Evolutionary conservation across 2,888 invertebrate genomes (phyloP), one percentile per base, ranked within the genome.

Genomic region (Drosophila fungiperda): DNA sequence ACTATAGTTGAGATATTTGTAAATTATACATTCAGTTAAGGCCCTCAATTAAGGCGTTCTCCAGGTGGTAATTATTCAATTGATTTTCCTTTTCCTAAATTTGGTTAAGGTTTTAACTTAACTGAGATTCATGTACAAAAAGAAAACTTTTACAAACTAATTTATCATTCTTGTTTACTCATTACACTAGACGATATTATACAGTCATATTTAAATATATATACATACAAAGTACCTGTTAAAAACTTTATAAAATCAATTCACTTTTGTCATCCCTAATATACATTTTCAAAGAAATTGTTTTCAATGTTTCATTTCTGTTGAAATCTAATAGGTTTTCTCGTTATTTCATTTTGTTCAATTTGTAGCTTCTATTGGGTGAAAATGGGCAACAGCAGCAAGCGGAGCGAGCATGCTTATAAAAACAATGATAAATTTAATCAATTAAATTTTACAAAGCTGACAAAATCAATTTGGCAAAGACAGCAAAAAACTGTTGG

Each of bases 401-500:
- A 40, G 23, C 38, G 40, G 0, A 32, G 38, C 52, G 55, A 68
- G 60, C 50, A 48, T 67, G 53, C 65, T 65, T 66, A 79, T 63
- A 79, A 78, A 79, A 76, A 78, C 76, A 76, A 69, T 73, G 69
- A 78, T 73, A 71, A 82, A 74, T 80, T 80, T 78, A 80, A 80
- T 80, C 82, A 80, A 80, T 80, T 78, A 73, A 76, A 81, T 68
- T 80, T 80, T 59, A 20, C 38, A 75, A 71, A 63, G 69, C 76
- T 82, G 81, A 78, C 78, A 82, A 82, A 84, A 74, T 73, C 80
- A 82, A 84, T 82, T 87, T 77, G 67, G 48, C 58, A 65, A 59
- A 61, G 50, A 49, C 70, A 53, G 67, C 76, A 79, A 83, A 78
- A 78, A 73, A 65, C 53, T 71, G 53, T 15, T 52, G 58, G 62